phyloP scores from a whole-genome alignment of 1,140 invertebrate genomes.

The Agrilus planipennis region DNA sequence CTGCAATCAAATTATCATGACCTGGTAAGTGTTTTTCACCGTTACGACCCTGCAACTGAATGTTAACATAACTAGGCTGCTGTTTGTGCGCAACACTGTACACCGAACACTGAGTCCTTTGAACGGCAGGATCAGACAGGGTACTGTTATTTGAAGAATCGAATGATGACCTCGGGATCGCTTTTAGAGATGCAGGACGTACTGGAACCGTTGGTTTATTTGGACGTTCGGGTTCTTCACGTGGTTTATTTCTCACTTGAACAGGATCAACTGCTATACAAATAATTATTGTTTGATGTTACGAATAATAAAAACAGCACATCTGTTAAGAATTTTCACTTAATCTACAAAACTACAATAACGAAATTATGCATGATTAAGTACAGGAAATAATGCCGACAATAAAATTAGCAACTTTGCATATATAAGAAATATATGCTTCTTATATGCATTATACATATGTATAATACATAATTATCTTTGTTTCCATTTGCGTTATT shows the following conservation, averaged over 20 bases:
- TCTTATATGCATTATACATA: too few relatives aligned
- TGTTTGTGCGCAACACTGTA: slow-evolving; percentile 29
- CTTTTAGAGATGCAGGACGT: slow-evolving; percentile 52
- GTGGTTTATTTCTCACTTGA: slow-evolving; percentile 15
- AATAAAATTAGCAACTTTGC: too few relatives aligned
- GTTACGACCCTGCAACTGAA: slow-evolving; percentile 15
- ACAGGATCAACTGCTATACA: too few relatives aligned
- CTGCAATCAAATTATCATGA: slow-evolving; percentile 29
- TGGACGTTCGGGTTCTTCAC: slow-evolving; percentile 15
- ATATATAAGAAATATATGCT: too few relatives aligned
- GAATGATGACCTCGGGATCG: slow-evolving; percentile 32
- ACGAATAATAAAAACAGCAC: too few relatives aligned
- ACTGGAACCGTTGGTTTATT: slow-evolving; percentile 60
- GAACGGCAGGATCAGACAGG: slow-evolving; percentile 12
- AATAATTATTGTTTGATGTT: too few relatives aligned
- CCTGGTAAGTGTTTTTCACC: slow-evolving; percentile 21
- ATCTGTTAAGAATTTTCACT: too few relatives aligned
- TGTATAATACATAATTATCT: too few relatives aligned
- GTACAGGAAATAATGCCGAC: too few relatives aligned
- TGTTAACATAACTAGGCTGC: slow-evolving; percentile 28
- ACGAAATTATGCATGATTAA: too few relatives aligned
- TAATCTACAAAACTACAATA: too few relatives aligned
- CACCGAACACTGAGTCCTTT: slow-evolving; percentile 27
- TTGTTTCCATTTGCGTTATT: too few relatives aligned
- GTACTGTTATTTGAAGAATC: slow-evolving; percentile 31